Evolutionary conservation across 2,888 invertebrate genomes (phyloP).

Genomic region (Lapara coniferarum): DNA sequence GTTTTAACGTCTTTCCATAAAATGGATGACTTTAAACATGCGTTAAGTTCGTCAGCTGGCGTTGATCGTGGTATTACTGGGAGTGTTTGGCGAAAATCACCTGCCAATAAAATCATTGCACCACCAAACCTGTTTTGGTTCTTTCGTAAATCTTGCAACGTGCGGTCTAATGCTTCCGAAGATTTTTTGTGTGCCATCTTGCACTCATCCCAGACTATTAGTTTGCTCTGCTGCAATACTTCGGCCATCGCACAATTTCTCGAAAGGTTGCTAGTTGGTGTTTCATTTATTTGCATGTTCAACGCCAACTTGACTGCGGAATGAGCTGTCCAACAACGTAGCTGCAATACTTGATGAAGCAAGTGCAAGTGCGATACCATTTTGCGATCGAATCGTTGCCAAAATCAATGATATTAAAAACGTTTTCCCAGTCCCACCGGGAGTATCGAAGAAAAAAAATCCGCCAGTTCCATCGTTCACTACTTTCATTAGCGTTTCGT

Average conservation of each 20-base stretch:
- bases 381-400: neutral
- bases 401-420: neutral
- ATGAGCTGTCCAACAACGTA: too few species aligned
- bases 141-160: neutral
- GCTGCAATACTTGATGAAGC: too few species aligned
- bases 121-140: constrained; percentile 22
- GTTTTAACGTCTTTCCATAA: too few species aligned
- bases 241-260: neutral
- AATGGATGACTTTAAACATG: constrained; percentile 37
- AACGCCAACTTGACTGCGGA: too few species aligned
- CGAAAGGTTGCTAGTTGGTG: neutral
- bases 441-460: neutral
- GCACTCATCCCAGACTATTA: neutral
- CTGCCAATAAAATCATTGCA: constrained; percentile 36
- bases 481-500: neutral
- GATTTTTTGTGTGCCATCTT: neutral
- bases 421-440: neutral
- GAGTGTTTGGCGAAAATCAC: constrained; percentile 39
- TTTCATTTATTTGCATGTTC: neutral
- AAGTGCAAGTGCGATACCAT: neutral
- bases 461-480: neutral
- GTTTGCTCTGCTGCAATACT: neutral
- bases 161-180: neutral
- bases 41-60: constrained; percentile 37
- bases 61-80: constrained; percentile 39